Percentiles rank a stretch among this genome's conserved stretches.
Evolutionary conservation across 2,888 invertebrate genomes (phyloP).

Genomic region (Syritta pipiens): DNA sequence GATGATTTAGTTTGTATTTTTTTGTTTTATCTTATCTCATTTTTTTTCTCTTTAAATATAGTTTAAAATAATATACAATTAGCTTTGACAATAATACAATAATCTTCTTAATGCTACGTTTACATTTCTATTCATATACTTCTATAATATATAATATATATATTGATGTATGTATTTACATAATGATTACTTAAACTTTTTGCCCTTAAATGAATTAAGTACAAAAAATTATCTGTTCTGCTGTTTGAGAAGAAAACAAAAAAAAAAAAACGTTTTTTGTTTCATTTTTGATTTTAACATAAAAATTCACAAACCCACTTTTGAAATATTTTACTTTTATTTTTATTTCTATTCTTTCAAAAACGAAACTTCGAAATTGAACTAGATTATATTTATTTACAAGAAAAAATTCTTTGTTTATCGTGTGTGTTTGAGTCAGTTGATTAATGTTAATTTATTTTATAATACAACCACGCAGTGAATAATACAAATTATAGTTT

Average conservation of each 20-base stretch:
- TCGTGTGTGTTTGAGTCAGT: slow-evolving; percentile 15
- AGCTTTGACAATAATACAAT: slow-evolving; percentile 64
- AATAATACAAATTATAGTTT: slow-evolving; percentile 48
- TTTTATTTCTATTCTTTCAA: background rate
- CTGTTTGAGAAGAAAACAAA: too few relatives aligned
- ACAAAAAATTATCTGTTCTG: slow-evolving; percentile 41
- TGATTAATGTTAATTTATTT: slow-evolving; percentile 18
- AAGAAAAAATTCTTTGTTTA: slow-evolving; percentile 6
- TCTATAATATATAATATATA: slow-evolving; percentile 68
- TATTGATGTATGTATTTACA: slow-evolving; percentile 67
- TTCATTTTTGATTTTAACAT: background rate
- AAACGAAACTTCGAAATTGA: too few relatives aligned
- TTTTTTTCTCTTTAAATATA: slow-evolving; percentile 49
- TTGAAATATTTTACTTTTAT: slow-evolving; percentile 7
- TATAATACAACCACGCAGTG: slow-evolving; percentile 61
- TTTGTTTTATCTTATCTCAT: slow-evolving; percentile 19
- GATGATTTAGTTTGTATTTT: background rate
- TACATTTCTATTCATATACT: slow-evolving; percentile 61
- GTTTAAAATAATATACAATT: slow-evolving; percentile 62
- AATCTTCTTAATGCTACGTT: slow-evolving; percentile 40
- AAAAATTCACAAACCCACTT: too few relatives aligned
- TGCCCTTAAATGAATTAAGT: slow-evolving; percentile 62
- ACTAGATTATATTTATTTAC: too few relatives aligned
- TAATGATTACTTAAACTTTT: slow-evolving; percentile 59
- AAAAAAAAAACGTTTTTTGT: too few relatives aligned